Conservation (phyloP, 2,888 invertebrate genomes). For the Mesodorylaimus sp. region DNA sequence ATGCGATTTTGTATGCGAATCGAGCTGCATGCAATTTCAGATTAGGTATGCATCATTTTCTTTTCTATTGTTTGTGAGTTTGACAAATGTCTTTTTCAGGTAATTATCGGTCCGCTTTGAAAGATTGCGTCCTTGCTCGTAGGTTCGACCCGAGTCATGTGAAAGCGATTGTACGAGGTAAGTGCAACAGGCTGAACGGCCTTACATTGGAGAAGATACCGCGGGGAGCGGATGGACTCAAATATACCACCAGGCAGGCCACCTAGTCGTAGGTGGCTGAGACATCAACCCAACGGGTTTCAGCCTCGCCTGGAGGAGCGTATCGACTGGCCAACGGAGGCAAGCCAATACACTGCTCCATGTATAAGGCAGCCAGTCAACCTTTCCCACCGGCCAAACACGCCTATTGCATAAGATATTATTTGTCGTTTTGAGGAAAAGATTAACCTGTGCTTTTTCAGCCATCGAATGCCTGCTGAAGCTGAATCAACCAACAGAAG, state of each 20-base stretch:
- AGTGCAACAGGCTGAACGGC: background rate
- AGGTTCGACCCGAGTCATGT: conserved; percentile 53
- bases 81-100: conserved; percentile 18
- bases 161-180: conserved; percentile 47
- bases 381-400: no score
- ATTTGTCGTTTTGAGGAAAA: no score
- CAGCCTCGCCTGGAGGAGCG: no score
- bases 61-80: background rate
- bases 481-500: background rate
- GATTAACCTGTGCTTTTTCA: no score
- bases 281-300: no score
- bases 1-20: conserved; percentile 70
- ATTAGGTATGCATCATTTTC: conserved; percentile 46
- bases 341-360: background rate
- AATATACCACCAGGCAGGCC: no score
- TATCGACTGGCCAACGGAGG: background rate
- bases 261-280: no score
- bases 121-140: conserved; percentile 59
- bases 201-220: no score
- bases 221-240: no score
- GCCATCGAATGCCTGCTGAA: background rate
- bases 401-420: no score
- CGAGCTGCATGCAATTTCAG: conserved; percentile 71
- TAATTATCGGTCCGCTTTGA: conserved; percentile 47
- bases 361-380: no score